These are phyloP conservation scores for Mus spretus DNA, from an alignment of 2,797 vertebrate species.

Conservation along the genomic window DNA sequence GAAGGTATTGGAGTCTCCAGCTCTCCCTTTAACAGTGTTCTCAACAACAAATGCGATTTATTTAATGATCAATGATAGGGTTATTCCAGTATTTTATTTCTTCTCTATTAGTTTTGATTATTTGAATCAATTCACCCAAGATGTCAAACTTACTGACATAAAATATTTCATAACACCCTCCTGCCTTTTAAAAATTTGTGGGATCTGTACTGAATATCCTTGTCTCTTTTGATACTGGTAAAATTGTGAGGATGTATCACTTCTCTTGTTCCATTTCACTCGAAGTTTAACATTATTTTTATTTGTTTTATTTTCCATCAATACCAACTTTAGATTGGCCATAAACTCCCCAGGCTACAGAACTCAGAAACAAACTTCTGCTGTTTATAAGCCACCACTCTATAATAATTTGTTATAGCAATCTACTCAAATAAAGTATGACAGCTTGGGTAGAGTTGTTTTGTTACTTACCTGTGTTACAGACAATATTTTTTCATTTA, in stretches of 20 bases:
- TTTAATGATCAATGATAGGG: background rate
- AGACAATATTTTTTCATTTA: background rate
- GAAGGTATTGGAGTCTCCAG: background rate
- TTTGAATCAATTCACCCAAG: slow-evolving; percentile 13
- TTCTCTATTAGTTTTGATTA: background rate
- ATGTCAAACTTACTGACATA: slow-evolving; percentile 29
- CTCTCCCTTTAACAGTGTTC: background rate
- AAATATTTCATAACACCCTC: background rate
- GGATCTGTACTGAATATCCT: background rate
- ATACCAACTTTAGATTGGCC: background rate
- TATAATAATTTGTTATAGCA: background rate
- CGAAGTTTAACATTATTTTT: background rate
- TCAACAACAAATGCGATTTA: slow-evolving; percentile 15
- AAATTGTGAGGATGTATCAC: background rate
- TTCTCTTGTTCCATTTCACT: slow-evolving; percentile 7
- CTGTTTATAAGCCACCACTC: background rate
- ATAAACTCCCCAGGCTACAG: background rate
- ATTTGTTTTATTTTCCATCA: background rate
- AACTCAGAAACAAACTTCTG: background rate
- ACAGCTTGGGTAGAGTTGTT: background rate
- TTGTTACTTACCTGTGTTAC: background rate
- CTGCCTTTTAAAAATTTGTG: background rate
- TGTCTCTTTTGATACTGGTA: background rate
- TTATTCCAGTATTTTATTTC: background rate
- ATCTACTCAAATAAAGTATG: background rate